Evolutionary conservation across 2,113 vertebrate genomes (phyloP), one percentile per base, ranked within the genome.

Genomic region (Galeopterus variegatus): DNA sequence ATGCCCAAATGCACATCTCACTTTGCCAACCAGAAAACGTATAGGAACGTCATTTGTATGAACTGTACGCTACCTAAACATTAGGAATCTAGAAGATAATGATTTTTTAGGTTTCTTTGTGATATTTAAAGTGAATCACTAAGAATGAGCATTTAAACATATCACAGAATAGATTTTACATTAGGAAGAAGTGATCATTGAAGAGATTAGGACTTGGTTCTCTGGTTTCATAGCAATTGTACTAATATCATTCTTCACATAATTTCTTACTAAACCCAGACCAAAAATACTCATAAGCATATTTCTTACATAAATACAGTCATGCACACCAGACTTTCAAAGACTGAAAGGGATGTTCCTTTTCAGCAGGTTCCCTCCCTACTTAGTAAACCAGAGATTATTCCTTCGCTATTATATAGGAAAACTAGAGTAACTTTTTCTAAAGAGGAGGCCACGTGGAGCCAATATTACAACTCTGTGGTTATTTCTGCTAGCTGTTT

Each of bases 401-500:
- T 70, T 91, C 11, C 6, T 56, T 93, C 18, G 28, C 36, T 8
- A 79, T 83, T 80, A 45, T 62, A 28, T 54, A 80, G 41, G 28
- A 33, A 93, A 94, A n/a, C 10, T 58, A 90, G 6, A 89, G 41
- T 83, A 67, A 86, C 8, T 52, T 93, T 65, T 79, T 58, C 65
- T 58, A 52, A 97, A 81, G 19, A 75, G 7, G 12, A 88, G 12
- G 50, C 17, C 56, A 73, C 21, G 12, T 93, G 31, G 13, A 26
- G 18, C 1, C 17, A 62, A 91, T 92, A 90, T 60, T 94, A 41
- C 10, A 94, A 87, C 13, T 79, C 21, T 83, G 10, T 94, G 56
- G 41, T 95, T 83, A 88, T 90, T 94, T 85, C 56, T 95, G 18
- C 41, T 82, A 92, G 36, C 11, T 60, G n/a, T 60, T 94, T 93